phyloP scores from a whole-genome alignment of 2,888 invertebrate genomes.

The Sisyra terminalis region DNA sequence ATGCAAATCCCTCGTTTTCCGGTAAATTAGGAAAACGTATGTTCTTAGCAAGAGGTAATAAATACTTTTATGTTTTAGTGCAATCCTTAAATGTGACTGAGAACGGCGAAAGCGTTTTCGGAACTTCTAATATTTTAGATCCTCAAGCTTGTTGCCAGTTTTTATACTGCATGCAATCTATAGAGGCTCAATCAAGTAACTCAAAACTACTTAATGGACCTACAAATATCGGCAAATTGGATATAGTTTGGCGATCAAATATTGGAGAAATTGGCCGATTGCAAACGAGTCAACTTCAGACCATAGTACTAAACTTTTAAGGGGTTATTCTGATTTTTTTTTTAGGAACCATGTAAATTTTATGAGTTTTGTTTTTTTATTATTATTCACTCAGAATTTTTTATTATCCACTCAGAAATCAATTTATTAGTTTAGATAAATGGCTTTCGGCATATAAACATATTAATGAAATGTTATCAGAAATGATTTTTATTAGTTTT shows the following conservation, averaged over 20 bases:
- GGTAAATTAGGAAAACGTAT: conserved; percentile 25
- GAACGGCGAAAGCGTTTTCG: conserved; percentile 56
- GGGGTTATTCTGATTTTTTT: too few relatives aligned
- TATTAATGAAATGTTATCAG: too few relatives aligned
- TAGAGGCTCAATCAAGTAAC: conserved; percentile 56
- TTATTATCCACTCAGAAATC: too few relatives aligned
- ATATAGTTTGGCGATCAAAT: conserved; percentile 96
- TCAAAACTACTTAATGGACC: conserved; percentile 63
- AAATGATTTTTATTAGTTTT: too few relatives aligned
- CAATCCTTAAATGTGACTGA: conserved; percentile 53
- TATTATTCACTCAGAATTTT: too few relatives aligned
- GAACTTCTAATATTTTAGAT: conserved; percentile 64
- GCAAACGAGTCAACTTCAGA: conserved; percentile 87
- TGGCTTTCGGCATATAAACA: too few relatives aligned
- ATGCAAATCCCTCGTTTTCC: conserved; percentile 79
- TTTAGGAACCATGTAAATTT: too few relatives aligned
- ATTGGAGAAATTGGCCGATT: conserved; percentile 92
- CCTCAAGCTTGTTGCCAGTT: conserved; percentile 88
- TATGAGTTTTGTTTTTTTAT: too few relatives aligned
- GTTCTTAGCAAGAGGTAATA: background rate
- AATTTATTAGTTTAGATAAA: background rate
- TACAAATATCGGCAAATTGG: conserved; percentile 87
- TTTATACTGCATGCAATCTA: conserved; percentile 79
- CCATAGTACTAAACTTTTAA: conserved; percentile 47
- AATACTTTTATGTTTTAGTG: conserved; percentile 27